Base-by-base conservation (phyloP, 2,113 vertebrate species). In the Rhinolophus sinicus region DNA sequence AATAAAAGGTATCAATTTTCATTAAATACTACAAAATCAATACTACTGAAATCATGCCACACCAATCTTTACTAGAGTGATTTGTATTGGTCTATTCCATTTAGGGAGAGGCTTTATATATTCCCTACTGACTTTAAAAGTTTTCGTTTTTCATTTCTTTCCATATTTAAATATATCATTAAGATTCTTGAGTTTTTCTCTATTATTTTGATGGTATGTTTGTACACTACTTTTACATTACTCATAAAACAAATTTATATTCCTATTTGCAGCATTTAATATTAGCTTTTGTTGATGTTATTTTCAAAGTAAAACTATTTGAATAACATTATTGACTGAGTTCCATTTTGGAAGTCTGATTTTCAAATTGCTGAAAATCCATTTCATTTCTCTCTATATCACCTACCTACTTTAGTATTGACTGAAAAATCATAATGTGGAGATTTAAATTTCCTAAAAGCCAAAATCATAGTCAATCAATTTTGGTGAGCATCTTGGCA, bases 221-320 rank as follows among this genome's bases (percentile, higher is more conserved):
- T 86, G 76, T 77, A 50, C 40, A 47, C 4, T 92, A 75, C 24
- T 8, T 80, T 56, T 50, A 4, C n/a, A 1, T 78, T 81, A 83
- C 2, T 82, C 52, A 65, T 73, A 86, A 90, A 77, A 44, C 56
- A 50, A 89, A 92, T 30, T 88, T 86, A 80, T 83, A 75, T 77
- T 93, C 47, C 64, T 88, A 47, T 90, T 82, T 80, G 24, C 21
- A 87, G 0, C 47, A 62, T 54, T 90, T 80, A 90, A 38, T 52
- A 84, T 30, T 93, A 38, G 52, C 10, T 81, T 70, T 81, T 94
- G 73, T 77, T 94, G 47, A 88, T 76, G 4, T 70, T 85, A 58
- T 90, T 72, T 92, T 87, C 10, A 92, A 92, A 72, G 58, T 47
- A 90, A 95, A 83, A 50, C 11, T 16, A 80, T 86, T 94, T 81